These are phyloP conservation scores for Ormyrus labotus DNA, from an alignment of 2,888 invertebrate genomes.

Conservation along the genomic window DNA sequence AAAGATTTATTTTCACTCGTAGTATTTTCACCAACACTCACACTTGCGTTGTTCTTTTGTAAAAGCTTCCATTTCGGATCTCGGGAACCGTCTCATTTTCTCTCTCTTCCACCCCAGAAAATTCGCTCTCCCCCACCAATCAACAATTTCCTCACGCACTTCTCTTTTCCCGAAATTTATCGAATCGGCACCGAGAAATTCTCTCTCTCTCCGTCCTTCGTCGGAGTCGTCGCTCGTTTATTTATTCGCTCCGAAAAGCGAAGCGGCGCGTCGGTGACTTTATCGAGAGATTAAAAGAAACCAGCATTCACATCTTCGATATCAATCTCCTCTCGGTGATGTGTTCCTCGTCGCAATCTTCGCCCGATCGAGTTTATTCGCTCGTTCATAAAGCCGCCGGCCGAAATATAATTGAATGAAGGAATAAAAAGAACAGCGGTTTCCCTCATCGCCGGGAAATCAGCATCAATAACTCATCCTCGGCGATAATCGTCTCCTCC, in stretches of 20 bases:
- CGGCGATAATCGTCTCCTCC: constrained; percentile 42
- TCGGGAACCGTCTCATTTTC: constrained; percentile 31
- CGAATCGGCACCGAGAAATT: constrained; percentile 15
- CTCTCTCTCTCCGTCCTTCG: neutral
- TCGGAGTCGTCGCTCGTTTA: neutral
- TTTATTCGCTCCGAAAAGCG: neutral
- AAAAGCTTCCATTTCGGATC: neutral
- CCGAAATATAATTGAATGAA: neutral
- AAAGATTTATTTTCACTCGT: no score
- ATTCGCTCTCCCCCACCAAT: constrained; percentile 39
- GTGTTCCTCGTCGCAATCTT: neutral
- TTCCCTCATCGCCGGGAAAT: constrained; percentile 3
- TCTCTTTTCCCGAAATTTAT: constrained; percentile 38
- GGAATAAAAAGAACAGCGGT: neutral
- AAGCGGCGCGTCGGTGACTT: no score
- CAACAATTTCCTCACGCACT: constrained; percentile 55
- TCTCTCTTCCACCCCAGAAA: constrained; percentile 25
- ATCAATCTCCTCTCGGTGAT: no score
- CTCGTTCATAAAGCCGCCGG: neutral
- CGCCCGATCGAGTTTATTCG: neutral
- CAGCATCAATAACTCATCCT: constrained; percentile 33
- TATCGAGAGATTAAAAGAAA: no score
- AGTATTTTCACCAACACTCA: no score
- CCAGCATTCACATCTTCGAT: no score
- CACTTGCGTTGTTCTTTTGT: neutral